A percentile compares a stretch with the other conserved stretches of the same genome.
Conservation (phyloP, 2,113 vertebrate genomes). For the Kryptolebias marmoratus region DNA sequence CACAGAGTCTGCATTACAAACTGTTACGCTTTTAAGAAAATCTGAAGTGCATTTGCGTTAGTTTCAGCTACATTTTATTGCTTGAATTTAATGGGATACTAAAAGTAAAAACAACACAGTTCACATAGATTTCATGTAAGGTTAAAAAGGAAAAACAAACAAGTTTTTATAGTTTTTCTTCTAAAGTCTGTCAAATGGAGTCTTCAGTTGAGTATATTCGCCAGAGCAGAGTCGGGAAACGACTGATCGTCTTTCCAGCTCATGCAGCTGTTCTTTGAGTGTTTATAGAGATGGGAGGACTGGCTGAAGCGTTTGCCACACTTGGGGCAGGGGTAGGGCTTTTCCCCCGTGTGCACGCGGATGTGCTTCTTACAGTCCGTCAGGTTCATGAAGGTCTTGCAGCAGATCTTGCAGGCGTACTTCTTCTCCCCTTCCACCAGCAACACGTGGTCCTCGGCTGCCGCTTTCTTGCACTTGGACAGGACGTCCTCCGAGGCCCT, state of each 20-base stretch:
- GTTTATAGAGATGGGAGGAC: slow-evolving; percentile 96
- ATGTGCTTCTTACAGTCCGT: slow-evolving; percentile 99
- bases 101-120: neutral
- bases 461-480: slow-evolving; percentile 96
- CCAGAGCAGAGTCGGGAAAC: slow-evolving; percentile 85
- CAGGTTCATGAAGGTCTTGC: slow-evolving; percentile 95
- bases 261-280: slow-evolving; percentile 95
- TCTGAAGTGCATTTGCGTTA: slow-evolving; percentile 11
- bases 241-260: slow-evolving; percentile 88
- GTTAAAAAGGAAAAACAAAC: neutral
- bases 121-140: neutral
- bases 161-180: neutral
- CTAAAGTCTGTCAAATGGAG: neutral
- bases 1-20: neutral
- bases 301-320: slow-evolving; percentile 97
- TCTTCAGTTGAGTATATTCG: neutral
- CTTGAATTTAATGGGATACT: slow-evolving; percentile 5
- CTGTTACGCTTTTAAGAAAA: neutral
- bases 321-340: slow-evolving; percentile 93
- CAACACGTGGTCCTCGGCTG: slow-evolving; percentile 93
- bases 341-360: slow-evolving; percentile 94
- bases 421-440: slow-evolving; percentile 96
- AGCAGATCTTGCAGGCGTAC: slow-evolving; percentile 98
- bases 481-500: slow-evolving; percentile 93
- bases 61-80: slow-evolving; percentile 15